Evolutionary conservation across 2,888 invertebrate species (phyloP).

Genomic region (Tyria jacobaeae): DNA sequence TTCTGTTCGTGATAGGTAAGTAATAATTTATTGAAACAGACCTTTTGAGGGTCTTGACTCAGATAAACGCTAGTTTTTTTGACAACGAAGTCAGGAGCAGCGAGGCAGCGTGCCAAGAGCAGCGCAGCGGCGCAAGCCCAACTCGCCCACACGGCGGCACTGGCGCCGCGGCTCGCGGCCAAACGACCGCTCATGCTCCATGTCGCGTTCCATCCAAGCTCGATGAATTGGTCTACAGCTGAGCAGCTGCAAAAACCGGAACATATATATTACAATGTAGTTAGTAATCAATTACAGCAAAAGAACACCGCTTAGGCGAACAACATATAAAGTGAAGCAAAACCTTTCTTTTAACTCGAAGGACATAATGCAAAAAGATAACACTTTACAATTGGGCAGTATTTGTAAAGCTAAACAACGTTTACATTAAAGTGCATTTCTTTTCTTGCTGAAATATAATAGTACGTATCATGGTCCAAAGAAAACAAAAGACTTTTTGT

Average conservation of each 20-base stretch:
- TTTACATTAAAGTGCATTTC: no score
- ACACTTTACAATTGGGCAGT: no score
- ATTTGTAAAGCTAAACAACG: no score
- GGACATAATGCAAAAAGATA: no score
- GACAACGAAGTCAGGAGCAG: slow-evolving; percentile 75
- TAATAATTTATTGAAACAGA: slow-evolving; percentile 30
- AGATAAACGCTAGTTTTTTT: slow-evolving; percentile 67
- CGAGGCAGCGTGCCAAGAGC: slow-evolving; percentile 73
- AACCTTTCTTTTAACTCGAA: no score
- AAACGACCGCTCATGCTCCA: slow-evolving; percentile 69
- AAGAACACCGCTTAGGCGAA: no score
- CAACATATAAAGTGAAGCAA: no score
- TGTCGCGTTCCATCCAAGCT: slow-evolving; percentile 58
- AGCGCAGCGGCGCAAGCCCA: slow-evolving; percentile 76
- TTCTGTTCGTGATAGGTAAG: no score
- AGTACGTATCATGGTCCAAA: neutral
- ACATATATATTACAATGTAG: no score
- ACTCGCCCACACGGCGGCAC: slow-evolving; percentile 72
- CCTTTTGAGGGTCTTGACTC: slow-evolving; percentile 71
- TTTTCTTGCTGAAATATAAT: no score
- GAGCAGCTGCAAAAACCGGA: slow-evolving; percentile 64
- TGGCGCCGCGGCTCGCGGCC: slow-evolving; percentile 67
- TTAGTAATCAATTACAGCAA: no score
- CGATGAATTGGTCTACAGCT: slow-evolving; percentile 66
- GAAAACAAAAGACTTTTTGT: neutral